A percentile compares a stretch with the other conserved stretches of the same genome.
Conservation (phyloP, 2,888 invertebrate genomes). For the Kryphioiulus occultus region DNA sequence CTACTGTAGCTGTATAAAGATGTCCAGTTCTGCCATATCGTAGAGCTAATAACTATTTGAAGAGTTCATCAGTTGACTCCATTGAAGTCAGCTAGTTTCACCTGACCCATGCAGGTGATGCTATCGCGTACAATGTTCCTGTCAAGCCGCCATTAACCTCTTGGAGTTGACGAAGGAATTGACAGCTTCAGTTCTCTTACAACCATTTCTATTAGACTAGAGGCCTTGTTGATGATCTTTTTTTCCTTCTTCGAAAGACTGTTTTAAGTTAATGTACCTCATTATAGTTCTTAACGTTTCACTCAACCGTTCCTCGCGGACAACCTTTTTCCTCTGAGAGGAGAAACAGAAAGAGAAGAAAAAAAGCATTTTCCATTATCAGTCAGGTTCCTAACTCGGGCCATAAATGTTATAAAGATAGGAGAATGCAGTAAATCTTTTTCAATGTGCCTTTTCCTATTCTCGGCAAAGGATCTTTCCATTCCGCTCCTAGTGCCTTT, state of each 20-base stretch:
- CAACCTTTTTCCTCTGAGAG: neutral
- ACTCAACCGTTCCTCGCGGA: slow-evolving; percentile 18
- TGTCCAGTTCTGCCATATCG: neutral
- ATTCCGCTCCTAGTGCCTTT: slow-evolving; percentile 21
- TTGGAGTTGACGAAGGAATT: neutral
- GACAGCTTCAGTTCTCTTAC: slow-evolving; percentile 14
- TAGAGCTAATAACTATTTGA: neutral
- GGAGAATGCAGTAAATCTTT: slow-evolving; percentile 35
- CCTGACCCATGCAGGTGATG: neutral
- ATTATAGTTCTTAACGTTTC: slow-evolving; percentile 31
- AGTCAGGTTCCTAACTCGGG: slow-evolving; percentile 35
- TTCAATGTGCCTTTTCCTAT: slow-evolving; percentile 35
- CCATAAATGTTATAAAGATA: slow-evolving; percentile 35
- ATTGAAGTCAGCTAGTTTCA: neutral
- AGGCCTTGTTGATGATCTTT: neutral
- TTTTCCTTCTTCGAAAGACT: slow-evolving; percentile 1
- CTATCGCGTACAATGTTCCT: neutral
- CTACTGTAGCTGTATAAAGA: no score
- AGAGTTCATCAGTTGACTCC: neutral
- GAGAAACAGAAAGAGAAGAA: neutral
- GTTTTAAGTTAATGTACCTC: slow-evolving; percentile 30
- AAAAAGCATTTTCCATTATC: slow-evolving; percentile 26
- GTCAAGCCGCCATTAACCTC: neutral
- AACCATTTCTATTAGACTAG: slow-evolving; percentile 21
- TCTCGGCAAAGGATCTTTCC: slow-evolving; percentile 20